Evolutionary conservation across 2,113 vertebrate genomes (phyloP), one percentile per base, ranked within the genome.

Genomic region (Bos javanicus): DNA sequence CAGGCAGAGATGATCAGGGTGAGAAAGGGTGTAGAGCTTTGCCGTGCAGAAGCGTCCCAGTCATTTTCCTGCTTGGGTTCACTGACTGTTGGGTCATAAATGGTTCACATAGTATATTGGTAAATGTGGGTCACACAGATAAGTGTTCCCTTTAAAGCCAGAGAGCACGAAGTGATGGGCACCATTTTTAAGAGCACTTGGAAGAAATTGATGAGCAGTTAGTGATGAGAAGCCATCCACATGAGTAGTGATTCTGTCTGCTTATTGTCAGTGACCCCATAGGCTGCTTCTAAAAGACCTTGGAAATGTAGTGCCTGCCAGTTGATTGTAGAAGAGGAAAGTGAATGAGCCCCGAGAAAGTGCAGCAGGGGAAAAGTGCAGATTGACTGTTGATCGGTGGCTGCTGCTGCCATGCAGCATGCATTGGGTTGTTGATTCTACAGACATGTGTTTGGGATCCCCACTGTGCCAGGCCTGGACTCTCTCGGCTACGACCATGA

Each of bases 151-250:
- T 19, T 91, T 43, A 43, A 64, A 90, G 74, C 57, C 83, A 56
- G 93, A 86, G 81, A 97, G 71, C 86, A 59, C 14, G 62, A 67
- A 85, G 85, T 17, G 5, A 28, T 25, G 43, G 87, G 78, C 74
- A 90, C 0, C 52, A 81, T 81, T 94, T 76, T 96, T 54, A 87
- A 97, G 96, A 92, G 74, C 57, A 39, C 67, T 84, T 52, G 26
- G 71, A 87, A 95, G 87, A 95, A 76, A 85, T 9, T 86, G 93
- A 62, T 57, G 30, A 46, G 28, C 33, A 54, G 50, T 87, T 74
- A 87, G 59, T 93, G 88, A 81, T 1, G 21, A 98, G 89, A 95
- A 95, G 71, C 87, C 84, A 67, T 90, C 39, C n/a, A 54, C 56
- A 30, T 87, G 74, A 91, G 62, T 87, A 67, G 67, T 57, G 33